These are phyloP conservation scores for Esox lucius DNA, from an alignment of 2,797 vertebrate genomes.

Conservation along the genomic window DNA sequence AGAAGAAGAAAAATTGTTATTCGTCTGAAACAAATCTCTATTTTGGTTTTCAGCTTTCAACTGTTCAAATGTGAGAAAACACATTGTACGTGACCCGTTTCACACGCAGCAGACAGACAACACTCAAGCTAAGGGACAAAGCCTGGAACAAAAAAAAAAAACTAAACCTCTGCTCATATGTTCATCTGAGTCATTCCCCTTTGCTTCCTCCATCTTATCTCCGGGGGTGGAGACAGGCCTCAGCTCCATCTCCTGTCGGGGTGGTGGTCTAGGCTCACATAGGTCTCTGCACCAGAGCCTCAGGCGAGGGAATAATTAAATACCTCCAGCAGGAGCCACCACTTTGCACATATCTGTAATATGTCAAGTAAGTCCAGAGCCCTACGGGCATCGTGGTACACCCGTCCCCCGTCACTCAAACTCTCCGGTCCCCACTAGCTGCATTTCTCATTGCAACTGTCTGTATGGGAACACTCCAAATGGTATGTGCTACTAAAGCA, in stretches of 20 bases:
- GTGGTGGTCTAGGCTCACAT: constrained; percentile 18
- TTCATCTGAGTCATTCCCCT: neutral
- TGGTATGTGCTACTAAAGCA: neutral
- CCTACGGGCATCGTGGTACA: constrained; percentile 22
- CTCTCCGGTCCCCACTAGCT: constrained; percentile 15
- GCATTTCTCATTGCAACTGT: constrained; percentile 8
- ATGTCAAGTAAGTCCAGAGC: constrained; percentile 24
- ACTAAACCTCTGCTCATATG: neutral
- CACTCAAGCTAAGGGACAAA: neutral
- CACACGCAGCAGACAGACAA: neutral
- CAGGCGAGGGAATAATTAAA: constrained; percentile 35
- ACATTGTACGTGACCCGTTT: neutral
- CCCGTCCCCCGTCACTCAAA: constrained; percentile 37
- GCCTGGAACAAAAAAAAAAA: neutral
- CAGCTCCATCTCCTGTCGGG: constrained; percentile 7
- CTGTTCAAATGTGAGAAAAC: neutral
- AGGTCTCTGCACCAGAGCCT: constrained; percentile 28
- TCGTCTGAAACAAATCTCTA: neutral
- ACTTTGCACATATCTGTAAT: constrained; percentile 43
- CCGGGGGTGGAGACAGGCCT: constrained; percentile 8
- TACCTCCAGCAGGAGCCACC: constrained; percentile 32
- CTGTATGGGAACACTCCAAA: neutral
- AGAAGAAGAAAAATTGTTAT: neutral
- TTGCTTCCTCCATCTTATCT: neutral
- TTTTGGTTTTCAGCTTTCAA: neutral